A percentile compares a stretch with the other conserved stretches of the same genome.
phyloP scores from a whole-genome alignment of 2,113 vertebrate genomes.

The cattle (Bos taurus) region ARS-UCD2.0 NC_037329.1:122254501-122255000 shows the following conservation, averaged over 20 bases:
- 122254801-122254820: background rate
- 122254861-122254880: background rate
- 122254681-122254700: background rate
- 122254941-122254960: background rate
- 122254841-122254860: background rate
- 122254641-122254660: background rate
- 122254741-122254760: background rate
- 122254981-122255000: background rate
- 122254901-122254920: background rate
- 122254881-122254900: background rate
- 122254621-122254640: background rate
- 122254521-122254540: background rate
- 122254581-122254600: accelerated
- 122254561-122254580: background rate
- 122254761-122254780: background rate
- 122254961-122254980: background rate
- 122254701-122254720: too few species aligned
- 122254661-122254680: background rate
- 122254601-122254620: background rate
- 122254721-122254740: background rate
- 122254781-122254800: background rate
- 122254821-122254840: background rate
- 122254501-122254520: background rate
- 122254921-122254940: background rate
- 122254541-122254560: background rate